Conservation (phyloP, 2,113 vertebrate genomes). For the human region DNA sequence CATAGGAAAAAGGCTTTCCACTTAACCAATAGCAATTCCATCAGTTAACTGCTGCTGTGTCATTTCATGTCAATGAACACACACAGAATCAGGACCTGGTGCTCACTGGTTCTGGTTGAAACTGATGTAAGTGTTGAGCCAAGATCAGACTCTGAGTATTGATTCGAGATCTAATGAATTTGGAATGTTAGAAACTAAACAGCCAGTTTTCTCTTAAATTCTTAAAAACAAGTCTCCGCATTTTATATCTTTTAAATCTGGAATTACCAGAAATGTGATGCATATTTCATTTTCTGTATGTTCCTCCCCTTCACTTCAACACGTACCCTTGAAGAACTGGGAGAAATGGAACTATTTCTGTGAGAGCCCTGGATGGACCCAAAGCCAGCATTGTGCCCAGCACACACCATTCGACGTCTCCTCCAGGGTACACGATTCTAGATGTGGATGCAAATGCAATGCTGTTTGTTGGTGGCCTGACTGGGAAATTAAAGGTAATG, state of each 20-base stretch:
- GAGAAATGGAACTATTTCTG: conserved; percentile 94
- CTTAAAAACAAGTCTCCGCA: background rate
- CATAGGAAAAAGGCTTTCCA: background rate
- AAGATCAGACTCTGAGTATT: background rate
- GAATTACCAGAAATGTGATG: background rate
- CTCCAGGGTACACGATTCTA: conserved; percentile 92
- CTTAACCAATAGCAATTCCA: background rate
- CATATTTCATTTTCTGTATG: background rate
- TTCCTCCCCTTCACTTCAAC: conserved; percentile 45
- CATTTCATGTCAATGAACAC: background rate
- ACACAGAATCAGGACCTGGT: background rate
- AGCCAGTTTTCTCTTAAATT: background rate
- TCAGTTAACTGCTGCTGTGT: background rate
- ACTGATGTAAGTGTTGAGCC: background rate
- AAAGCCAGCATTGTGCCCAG: conserved; percentile 91
- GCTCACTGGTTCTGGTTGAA: background rate
- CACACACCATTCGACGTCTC: conserved; percentile 87
- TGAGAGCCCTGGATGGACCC: conserved; percentile 93
- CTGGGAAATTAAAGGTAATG: conserved; percentile 92
- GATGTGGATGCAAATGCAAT: conserved; percentile 96
- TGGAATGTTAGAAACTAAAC: background rate
- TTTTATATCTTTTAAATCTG: conserved; percentile 1
- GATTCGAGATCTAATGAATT: background rate
- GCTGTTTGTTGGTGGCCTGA: conserved; percentile 97
- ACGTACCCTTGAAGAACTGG: conserved; percentile 85